These are phyloP conservation scores for Drosophila atroscutellata DNA, from an alignment of 2,888 invertebrate genomes.

Conservation along the genomic window DNA sequence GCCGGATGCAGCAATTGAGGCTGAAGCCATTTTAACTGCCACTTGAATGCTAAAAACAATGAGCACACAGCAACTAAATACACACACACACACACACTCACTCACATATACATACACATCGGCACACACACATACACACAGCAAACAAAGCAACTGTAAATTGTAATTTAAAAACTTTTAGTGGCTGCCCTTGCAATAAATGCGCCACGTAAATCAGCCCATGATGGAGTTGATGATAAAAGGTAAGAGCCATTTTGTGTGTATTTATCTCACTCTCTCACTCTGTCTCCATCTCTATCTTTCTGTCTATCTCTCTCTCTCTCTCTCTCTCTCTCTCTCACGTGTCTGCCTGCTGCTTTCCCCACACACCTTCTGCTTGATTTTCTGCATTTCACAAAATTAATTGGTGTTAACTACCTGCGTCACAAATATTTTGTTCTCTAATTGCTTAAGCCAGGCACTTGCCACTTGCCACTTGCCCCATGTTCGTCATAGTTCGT, in stretches of 20 bases:
- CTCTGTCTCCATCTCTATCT: no score
- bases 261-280: not conserved
- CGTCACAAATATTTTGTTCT: constrained; percentile 58
- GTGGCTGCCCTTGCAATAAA: constrained; percentile 75
- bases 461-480: constrained; percentile 16
- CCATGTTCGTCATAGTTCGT: not conserved
- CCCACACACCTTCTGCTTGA: not conserved
- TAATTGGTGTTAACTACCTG: constrained; percentile 60
- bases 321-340: not conserved
- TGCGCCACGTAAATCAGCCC: constrained; percentile 63
- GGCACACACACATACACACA: not conserved
- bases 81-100: constrained; percentile 12
- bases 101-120: constrained; percentile 3
- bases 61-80: constrained; percentile 54
- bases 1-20: constrained; percentile 75
- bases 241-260: constrained; percentile 36
- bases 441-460: constrained; percentile 52
- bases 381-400: constrained; percentile 27
- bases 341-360: not conserved
- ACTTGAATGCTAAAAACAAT: constrained; percentile 72
- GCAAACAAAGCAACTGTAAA: constrained; percentile 64
- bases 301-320: not conserved
- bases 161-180: constrained; percentile 76
- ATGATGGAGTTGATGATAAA: constrained; percentile 59
- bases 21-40: constrained; percentile 80